Evolutionary conservation across 2,113 vertebrate genomes (phyloP).

Genomic region (Pogonocichla stellata): DNA sequence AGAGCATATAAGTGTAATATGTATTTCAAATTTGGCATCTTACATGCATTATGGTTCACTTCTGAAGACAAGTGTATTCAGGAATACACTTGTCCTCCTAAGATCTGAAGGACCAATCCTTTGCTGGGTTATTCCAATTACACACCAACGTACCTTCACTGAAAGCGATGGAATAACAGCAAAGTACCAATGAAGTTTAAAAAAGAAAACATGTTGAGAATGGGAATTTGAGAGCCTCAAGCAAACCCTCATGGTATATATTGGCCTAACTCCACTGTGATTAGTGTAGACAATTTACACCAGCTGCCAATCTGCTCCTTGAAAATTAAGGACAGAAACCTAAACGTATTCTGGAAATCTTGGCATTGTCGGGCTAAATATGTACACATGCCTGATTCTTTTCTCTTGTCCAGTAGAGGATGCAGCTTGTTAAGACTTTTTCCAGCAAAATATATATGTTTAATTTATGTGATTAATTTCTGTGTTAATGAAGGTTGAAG

Average conservation of each 20-base stretch:
- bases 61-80: not conserved
- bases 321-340: conserved; percentile 52
- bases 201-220: not conserved
- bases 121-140: not conserved
- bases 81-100: not conserved
- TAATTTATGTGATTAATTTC: conserved; percentile 71
- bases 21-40: not conserved
- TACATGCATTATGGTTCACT: not conserved
- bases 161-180: not conserved
- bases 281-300: conserved; percentile 9
- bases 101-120: not conserved
- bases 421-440: conserved; percentile 54
- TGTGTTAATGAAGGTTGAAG: conserved; percentile 65
- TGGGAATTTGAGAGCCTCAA: not conserved
- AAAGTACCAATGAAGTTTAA: not conserved
- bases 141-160: not conserved
- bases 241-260: not conserved
- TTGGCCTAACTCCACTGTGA: not conserved
- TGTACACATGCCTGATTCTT: conserved; percentile 58
- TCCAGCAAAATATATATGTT: conserved; percentile 60
- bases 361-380: conserved; percentile 60
- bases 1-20: not conserved
- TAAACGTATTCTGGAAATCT: conserved; percentile 50
- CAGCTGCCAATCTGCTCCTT: not conserved
- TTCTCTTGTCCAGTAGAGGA: conserved; percentile 54